Conservation (phyloP, 2,113 vertebrate genomes). For the Theropithecus gelada region DNA sequence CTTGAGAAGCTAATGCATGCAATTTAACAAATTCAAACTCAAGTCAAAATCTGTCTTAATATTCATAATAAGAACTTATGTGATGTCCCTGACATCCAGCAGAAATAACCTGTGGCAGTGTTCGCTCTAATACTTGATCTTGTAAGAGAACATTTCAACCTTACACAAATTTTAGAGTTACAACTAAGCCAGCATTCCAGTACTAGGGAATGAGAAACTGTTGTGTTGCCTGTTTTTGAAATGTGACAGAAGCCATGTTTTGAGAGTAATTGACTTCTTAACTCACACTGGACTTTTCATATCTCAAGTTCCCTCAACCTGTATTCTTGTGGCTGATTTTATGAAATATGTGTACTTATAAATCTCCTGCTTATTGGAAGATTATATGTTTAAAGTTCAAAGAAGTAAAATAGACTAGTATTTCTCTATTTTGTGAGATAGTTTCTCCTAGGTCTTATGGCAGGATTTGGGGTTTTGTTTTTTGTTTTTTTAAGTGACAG, state of each 20-base stretch:
- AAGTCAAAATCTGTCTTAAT: not conserved
- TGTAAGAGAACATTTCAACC: not conserved
- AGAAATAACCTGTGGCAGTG: not conserved
- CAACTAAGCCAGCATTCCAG: not conserved
- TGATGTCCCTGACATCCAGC: not conserved
- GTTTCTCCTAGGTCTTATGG: not conserved
- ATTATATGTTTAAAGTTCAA: not conserved
- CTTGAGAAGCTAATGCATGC: not conserved
- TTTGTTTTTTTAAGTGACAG: too few relatives aligned
- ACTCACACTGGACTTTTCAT: not conserved
- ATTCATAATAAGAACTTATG: not conserved
- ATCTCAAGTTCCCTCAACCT: not conserved
- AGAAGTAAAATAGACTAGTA: not conserved
- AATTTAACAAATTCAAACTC: conserved; percentile 11
- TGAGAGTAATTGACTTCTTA: not conserved
- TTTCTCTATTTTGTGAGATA: not conserved
- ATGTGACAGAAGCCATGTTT: not conserved
- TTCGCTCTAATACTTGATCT: not conserved
- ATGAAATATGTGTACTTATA: not conserved
- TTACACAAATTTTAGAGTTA: not conserved
- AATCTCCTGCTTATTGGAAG: not conserved
- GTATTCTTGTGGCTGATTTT: not conserved
- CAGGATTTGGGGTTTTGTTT: not conserved
- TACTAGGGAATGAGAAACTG: not conserved
- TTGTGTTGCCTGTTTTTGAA: not conserved